phyloP scores from a whole-genome alignment of 2,113 vertebrate genomes.

The Pelobates fuscus region DNA sequence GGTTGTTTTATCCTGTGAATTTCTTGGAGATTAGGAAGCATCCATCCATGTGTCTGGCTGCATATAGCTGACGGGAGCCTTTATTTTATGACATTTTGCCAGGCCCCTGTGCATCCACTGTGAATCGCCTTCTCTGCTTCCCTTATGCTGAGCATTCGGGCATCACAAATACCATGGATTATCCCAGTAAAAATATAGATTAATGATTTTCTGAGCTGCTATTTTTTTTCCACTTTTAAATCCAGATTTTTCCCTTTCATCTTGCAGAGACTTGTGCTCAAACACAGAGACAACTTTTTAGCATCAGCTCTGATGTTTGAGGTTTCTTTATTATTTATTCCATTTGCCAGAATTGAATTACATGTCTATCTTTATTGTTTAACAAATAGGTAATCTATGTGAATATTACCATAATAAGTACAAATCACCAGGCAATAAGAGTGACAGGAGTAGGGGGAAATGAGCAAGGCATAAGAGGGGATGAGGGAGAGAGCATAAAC shows the following conservation, averaged over 20 bases:
- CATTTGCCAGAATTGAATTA: no score
- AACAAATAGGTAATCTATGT: no score
- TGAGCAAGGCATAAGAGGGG: no score
- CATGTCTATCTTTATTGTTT: no score
- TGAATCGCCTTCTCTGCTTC: not conserved
- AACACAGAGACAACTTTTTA: no score
- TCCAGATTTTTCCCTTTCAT: constrained; percentile 4
- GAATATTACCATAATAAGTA: no score
- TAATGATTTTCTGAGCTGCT: constrained; percentile 9
- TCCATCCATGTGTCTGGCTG: not conserved
- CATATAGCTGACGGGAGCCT: not conserved
- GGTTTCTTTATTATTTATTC: no score
- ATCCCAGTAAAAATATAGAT: constrained; percentile 13
- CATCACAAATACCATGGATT: constrained; percentile 17
- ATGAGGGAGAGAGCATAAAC: no score
- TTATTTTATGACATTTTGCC: not conserved
- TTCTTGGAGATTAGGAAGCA: not conserved
- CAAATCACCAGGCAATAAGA: no score
- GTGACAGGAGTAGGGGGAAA: no score
- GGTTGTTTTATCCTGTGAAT: not conserved
- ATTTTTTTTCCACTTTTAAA: constrained; percentile 14
- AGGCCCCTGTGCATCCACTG: not conserved
- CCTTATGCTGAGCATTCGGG: constrained; percentile 10
- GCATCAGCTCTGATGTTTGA: no score
- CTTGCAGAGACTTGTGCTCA: no score